These are phyloP conservation scores for Micrasema longulum DNA, from an alignment of 1,140 invertebrate species.

Conservation along the genomic window DNA sequence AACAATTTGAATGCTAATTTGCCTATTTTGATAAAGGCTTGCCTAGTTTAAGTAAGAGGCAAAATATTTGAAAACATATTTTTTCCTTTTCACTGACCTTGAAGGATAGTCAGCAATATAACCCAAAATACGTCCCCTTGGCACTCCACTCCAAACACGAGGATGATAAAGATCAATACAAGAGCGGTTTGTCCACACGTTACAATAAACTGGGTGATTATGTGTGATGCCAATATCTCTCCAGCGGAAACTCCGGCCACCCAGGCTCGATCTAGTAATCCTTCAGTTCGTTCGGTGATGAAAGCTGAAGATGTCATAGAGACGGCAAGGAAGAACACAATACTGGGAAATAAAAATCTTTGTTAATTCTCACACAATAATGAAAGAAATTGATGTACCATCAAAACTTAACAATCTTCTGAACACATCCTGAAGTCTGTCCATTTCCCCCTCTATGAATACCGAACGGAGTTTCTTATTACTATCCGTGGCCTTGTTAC, in stretches of 20 bases:
- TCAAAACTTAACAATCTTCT: no score
- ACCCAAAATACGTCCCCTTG: slow-evolving; percentile 87
- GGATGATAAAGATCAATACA: slow-evolving; percentile 90
- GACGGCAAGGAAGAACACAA: slow-evolving; percentile 93
- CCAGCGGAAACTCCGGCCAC: slow-evolving; percentile 88
- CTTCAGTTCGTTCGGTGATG: slow-evolving; percentile 90
- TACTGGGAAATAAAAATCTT: slow-evolving; percentile 76
- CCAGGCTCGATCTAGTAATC: slow-evolving; percentile 88
- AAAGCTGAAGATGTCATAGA: slow-evolving; percentile 92
- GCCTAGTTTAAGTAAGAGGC: no score
- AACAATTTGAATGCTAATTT: no score
- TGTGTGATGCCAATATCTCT: slow-evolving; percentile 92
- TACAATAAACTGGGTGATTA: slow-evolving; percentile 93
- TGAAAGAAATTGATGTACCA: no score
- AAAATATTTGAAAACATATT: no score
- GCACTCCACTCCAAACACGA: slow-evolving; percentile 88
- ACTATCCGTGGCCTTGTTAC: no score
- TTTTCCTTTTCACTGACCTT: slow-evolving; percentile 72
- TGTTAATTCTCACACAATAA: no score
- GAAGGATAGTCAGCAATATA: slow-evolving; percentile 84
- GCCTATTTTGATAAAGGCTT: no score
- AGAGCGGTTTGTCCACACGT: slow-evolving; percentile 92
- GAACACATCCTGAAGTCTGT: no score
- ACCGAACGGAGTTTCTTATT: no score
- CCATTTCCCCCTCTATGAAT: no score